These are phyloP conservation scores for Enteromius unitaeniatus DNA, from an alignment of 2,797 vertebrate genomes.

Conservation along the genomic window DNA sequence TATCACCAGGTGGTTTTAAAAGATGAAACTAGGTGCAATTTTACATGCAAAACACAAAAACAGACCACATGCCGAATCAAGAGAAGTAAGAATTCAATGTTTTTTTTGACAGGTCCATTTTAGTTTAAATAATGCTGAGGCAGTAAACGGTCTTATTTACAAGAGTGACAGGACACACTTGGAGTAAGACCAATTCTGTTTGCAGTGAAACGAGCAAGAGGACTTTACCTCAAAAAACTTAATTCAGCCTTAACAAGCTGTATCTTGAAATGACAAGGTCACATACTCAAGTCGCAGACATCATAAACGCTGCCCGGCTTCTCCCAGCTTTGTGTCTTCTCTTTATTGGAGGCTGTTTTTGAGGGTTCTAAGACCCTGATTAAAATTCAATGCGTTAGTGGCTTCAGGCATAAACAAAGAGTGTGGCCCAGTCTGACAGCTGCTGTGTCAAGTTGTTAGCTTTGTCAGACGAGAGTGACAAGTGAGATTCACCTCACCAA, in stretches of 20 bases:
- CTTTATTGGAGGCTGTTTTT: conserved; percentile 62
- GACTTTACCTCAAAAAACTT: background rate
- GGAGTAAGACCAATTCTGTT: background rate
- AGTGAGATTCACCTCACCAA: conserved; percentile 48
- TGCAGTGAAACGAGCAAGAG: background rate
- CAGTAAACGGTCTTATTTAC: background rate
- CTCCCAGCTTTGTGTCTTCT: background rate
- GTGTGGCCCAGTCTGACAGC: conserved; percentile 49
- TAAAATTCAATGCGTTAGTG: conserved; percentile 58
- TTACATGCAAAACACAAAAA: background rate
- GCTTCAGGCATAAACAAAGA: conserved; percentile 71
- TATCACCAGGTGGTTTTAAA: background rate
- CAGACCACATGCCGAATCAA: background rate
- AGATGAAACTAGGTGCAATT: background rate
- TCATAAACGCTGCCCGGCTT: background rate
- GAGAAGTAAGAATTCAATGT: background rate
- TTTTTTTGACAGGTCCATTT: background rate
- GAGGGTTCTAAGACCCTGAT: conserved; percentile 57
- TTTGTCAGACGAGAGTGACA: conserved; percentile 63
- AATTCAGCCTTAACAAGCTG: conserved; percentile 11
- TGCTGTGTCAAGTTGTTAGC: conserved; percentile 62
- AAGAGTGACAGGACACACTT: background rate
- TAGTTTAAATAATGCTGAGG: background rate
- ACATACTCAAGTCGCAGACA: background rate
- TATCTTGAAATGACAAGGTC: conserved; percentile 7